Base-by-base conservation (phyloP, 2,888 invertebrate genomes). In the Monoplex corrugatus region DNA sequence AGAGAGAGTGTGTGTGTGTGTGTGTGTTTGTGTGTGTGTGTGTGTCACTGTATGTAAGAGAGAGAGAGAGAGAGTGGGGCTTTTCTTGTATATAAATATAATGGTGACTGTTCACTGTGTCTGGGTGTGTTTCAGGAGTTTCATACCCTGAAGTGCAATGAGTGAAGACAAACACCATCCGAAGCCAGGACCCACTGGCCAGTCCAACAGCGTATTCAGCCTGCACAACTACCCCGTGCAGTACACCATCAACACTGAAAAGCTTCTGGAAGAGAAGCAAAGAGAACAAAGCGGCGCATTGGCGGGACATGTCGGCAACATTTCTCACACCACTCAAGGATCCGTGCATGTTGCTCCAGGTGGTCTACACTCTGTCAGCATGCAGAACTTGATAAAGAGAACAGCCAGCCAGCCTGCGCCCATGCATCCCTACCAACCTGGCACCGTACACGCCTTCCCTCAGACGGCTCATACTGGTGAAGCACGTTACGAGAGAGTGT, bases 141-240 rank as follows among this genome's bases (percentile, higher is more conserved):
- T 68, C 28, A 23, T 28, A 68, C 63, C n/a, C n/a, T n/a, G n/a
- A 68, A 68, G 63, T 23, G 23, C 23, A 75, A 75, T 75, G 75
- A 75, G 75, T 75, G 35, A 75, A 75, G 75, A 75, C 35, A 75
- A 75, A 38, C 75, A 38, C 38, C n/a, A 38, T 38, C 13, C 75
- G 23, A 6, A 16, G 13, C 84, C 86, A 13, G 45, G 85, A 38
- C 86, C 90, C 35, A 50, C 89, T 40, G 86, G 89, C 89, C 89
- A 94, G 93, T 89, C 90, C 89, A 90, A 93, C 88, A 93, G 94
- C 32, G 94, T 94, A 90, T 96, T 95, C 91, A 96, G 94, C 92
- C 93, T 96, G 35, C 96, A 96, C 92, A 96, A 96, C n/a, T 96
- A 96, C 92, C 95, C 96, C 78, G 95, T 94, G 90, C 95, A 95